Evolutionary conservation across 2,888 invertebrate species (phyloP), one percentile per base, ranked within the genome.

Genomic region (Dromius quadrimaculatus): DNA sequence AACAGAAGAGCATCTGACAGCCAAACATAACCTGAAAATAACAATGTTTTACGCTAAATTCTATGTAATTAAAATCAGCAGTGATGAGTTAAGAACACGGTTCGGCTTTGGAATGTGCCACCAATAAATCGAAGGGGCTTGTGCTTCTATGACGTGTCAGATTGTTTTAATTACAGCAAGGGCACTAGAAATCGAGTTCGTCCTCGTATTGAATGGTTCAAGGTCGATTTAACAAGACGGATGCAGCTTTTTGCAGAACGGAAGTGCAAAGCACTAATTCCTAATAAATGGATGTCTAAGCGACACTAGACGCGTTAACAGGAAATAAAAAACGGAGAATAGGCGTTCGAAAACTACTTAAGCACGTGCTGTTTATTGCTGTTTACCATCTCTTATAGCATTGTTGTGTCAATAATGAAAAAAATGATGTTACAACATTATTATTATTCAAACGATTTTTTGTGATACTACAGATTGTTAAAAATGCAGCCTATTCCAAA

Each of bases 11-110:
- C 11, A 41, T 41, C 68, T 59, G 68, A 59, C 68, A 45, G 59
- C 59, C 20, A 20, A 68, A 68, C 68, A 28, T 59, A 59, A 59
- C 68, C 70, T 70, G 75, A 76, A 81, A 80, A 80, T 80, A 79
- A 80, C 78, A 77, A 79, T 79, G 76, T 78, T 76, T 78, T 74
- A 71, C 76, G 73, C 71, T 61, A 78, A 79, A 80, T 80, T 78
- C 77, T 79, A 79, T 81, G 80, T 80, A 81, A 82, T 82, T 82
- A 82, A 79, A 78, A 73, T 75, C 73, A 73, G 76, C 77, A 78
- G 79, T 81, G 81, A 82, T 79, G 80, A 78, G 81, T 81, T 82
- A 81, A 81, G 78, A 79, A 78, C 76, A 77, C 76, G 75, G 70
- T 70, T 38, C 74, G 76, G 75, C 78, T 78, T 79, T 77, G 78